Conservation (phyloP, 2,113 vertebrate species). For the Toxotes chatareus region DNA sequence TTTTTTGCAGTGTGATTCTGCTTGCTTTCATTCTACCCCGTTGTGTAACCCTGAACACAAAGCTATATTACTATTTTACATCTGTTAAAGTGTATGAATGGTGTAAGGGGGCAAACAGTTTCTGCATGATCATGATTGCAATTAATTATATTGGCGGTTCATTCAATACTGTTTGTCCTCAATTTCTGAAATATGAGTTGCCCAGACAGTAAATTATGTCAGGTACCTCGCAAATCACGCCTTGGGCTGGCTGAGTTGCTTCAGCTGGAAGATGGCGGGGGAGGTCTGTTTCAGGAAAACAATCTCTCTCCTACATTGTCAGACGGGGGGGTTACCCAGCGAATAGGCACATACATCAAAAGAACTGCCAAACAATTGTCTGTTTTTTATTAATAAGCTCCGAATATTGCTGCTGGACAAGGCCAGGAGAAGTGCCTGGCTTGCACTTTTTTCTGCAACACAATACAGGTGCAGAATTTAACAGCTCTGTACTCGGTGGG, state of each 20-base stretch:
- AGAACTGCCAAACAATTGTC: conserved; percentile 83
- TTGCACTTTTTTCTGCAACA: conserved; percentile 80
- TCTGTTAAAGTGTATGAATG: conserved; percentile 47
- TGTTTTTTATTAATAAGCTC: conserved; percentile 82
- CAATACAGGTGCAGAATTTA: conserved; percentile 83
- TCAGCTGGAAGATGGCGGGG: conserved; percentile 65
- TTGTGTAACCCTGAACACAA: conserved; percentile 21
- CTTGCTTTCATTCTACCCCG: neutral
- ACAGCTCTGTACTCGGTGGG: conserved; percentile 45
- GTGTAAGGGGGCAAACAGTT: conserved; percentile 58
- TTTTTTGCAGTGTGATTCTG: neutral
- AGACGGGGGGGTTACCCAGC: conserved; percentile 48
- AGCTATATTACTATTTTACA: conserved; percentile 36
- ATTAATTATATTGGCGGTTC: conserved; percentile 76
- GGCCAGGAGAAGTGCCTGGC: conserved; percentile 77
- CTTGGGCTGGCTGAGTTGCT: conserved; percentile 58
- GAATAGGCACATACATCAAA: conserved; percentile 82
- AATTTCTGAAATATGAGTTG: conserved; percentile 75
- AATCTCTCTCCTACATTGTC: conserved; percentile 75
- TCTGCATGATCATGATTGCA: conserved; percentile 60
- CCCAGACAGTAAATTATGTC: conserved; percentile 72
- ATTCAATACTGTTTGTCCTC: conserved; percentile 75
- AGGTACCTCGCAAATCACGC: conserved; percentile 77
- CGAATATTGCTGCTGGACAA: conserved; percentile 81
- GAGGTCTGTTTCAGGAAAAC: conserved; percentile 72